Base-by-base conservation (phyloP, 2,888 invertebrate species). In the Melanargia galathea region DNA sequence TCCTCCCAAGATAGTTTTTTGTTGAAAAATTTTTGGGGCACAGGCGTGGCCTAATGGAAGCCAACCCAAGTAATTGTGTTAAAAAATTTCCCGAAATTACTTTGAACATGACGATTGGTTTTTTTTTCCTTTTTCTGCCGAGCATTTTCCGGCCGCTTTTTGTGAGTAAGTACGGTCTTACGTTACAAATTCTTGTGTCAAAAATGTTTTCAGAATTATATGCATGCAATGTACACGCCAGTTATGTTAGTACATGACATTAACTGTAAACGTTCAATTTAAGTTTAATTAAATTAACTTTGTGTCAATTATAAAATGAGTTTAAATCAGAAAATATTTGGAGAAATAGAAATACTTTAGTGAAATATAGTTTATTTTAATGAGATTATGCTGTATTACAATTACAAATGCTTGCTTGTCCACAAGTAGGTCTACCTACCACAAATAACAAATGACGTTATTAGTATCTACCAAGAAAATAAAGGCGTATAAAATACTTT, bases 31-130 rank as follows among this genome's bases (percentile, higher is more conserved):
- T 68, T 66, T 68, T 38, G 64, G 56, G 51, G 52, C 46, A 52
- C 60, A 60, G 68, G 68, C 67, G 68, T 60, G 51, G 67, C 55
- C 20, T 61, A 54, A 33, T 48, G 49, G 35, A 45, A 56, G 60
- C 61, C 62, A 60, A 48, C 69, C 69, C 68, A 61, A 56, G 56
- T 64, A 68, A 68, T 63, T 65, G 62, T 30, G 60, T 40, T 63
- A 49, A 58, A 63, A 64, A 62, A 61, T 49, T 63, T 40, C 61
- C 61, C 58, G 45, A 57, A 61, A 61, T 62, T 59, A 59, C 51
- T 59, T 54, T 26, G 40, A 33, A 56, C 49, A 63, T 63, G 49
- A 51, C 16, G 58, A 51, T 26, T 48, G 58, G 0, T 48, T 58
- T 58, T 57, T 56, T 56, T 30, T 43, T 56, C 43, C 56, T 56